Evolutionary conservation across 2,113 vertebrate genomes (phyloP), one percentile per base, ranked within the genome.

Genomic region (Toxotes jaculatrix): DNA sequence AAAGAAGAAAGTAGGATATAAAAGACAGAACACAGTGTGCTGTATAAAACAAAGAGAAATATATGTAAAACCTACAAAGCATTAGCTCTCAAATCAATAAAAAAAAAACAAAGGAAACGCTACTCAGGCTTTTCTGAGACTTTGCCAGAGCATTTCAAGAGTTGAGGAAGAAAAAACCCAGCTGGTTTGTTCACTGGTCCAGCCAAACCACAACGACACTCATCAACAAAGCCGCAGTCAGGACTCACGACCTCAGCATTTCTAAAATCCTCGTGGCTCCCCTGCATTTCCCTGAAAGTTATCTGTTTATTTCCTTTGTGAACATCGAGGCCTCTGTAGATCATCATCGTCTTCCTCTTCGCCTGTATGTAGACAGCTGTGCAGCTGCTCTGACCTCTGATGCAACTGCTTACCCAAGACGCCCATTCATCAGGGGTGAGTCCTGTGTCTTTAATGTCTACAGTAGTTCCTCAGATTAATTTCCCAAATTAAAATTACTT

Each of bases 351-450:
- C 78, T 14, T 78, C 74, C 84, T 74, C 86, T 90, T n/a, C 31
- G 56, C 34, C 74, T 92, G 61, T 80, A 57, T 31, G 68, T 38
- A 4, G 51, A 79, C 81, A 75, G 77, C 72, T 89, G 90, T 74
- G 86, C 88, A 67, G 86, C 83, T 4, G 65, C 92, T 42, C 77
- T 88, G 74, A 66, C 51, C 49, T 31, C 49, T 8, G 27, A 27
- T 27, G 27, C 27, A 27, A 27, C 27, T 27, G 27, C 27, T 27
- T 27, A 27, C 27, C 27, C 27, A 27, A 27, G 27, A 27, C 27
- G 31, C 64, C 21, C 68, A 76, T 85, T 85, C 77, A 83, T 84
- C 77, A 85, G 21, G 84, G 63, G 79, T 89, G 78, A 91, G 82
- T 66, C n/a, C 32, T 16, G 17, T 8, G 3, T 57, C 42, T 59